phyloP scores from a whole-genome alignment of 2,888 invertebrate species.

The Tryphoninae sp. region DNA sequence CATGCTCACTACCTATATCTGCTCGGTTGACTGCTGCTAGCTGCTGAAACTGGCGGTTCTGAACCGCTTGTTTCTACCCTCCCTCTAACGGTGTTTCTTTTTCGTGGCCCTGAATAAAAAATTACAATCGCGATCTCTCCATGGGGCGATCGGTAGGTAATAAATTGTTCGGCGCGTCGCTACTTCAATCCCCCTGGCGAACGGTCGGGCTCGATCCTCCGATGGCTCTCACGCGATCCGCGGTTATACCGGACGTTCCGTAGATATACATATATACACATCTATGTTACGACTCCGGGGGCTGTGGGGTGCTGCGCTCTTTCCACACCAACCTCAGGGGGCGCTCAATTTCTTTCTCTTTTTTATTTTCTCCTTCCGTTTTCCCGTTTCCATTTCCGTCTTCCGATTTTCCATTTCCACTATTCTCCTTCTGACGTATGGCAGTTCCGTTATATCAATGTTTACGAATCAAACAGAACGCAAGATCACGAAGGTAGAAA shows the following conservation, averaged over 20 bases:
- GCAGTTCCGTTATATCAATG: too few species aligned
- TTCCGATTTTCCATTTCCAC: too few species aligned
- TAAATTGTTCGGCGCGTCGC: conserved; percentile 50
- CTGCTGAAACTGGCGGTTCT: conserved; percentile 45
- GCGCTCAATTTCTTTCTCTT: too few species aligned
- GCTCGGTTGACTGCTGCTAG: conserved; percentile 49
- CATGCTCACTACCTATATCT: conserved; percentile 38
- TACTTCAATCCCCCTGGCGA: conserved; percentile 46
- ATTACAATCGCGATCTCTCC: conserved; percentile 60
- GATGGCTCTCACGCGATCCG: conserved; percentile 9
- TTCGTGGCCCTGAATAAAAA: conserved; percentile 57
- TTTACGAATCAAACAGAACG: too few species aligned
- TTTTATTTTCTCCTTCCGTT: too few species aligned
- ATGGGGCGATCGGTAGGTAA: conserved; percentile 40
- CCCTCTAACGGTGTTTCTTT: conserved; percentile 13
- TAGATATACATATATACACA: too few species aligned
- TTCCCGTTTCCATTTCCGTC: too few species aligned
- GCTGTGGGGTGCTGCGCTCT: too few species aligned
- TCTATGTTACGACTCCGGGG: too few species aligned
- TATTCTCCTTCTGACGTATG: too few species aligned
- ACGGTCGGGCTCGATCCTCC: conserved; percentile 33
- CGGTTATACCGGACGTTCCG: background rate
- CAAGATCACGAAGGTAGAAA: too few species aligned
- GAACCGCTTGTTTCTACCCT: conserved; percentile 16
- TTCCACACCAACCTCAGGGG: too few species aligned